A percentile compares a stretch with the other conserved stretches of the same genome.
These are phyloP conservation scores for Gobio gobio DNA, from an alignment of 2,113 vertebrate genomes.

Conservation along the genomic window DNA sequence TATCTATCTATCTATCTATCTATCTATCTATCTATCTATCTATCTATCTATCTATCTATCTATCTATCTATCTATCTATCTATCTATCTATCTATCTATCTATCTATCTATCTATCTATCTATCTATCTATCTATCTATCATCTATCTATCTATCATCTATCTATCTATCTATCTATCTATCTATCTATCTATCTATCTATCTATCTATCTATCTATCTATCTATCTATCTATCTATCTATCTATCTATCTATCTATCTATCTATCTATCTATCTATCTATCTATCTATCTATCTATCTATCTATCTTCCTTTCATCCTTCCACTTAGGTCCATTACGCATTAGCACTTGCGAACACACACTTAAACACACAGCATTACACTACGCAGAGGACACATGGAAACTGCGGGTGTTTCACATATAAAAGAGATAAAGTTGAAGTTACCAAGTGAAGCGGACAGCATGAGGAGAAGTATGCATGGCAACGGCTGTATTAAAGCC, in stretches of 20 bases:
- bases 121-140: not conserved
- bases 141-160: not conserved
- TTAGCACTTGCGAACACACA: not conserved
- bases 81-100: not conserved
- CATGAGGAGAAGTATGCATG: conserved; percentile 12
- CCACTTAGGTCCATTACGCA: not conserved
- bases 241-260: not conserved
- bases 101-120: not conserved
- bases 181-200: not conserved
- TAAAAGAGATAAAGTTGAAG: not conserved
- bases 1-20: not conserved
- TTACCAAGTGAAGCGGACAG: not conserved
- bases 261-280: not conserved
- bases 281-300: not conserved
- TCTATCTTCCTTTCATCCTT: not conserved
- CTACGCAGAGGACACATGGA: not conserved
- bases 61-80: not conserved
- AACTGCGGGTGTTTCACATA: not conserved
- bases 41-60: not conserved
- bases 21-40: not conserved
- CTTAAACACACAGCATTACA: not conserved
- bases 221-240: not conserved
- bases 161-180: not conserved
- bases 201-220: not conserved
- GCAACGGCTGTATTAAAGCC: conserved; percentile 38